These are phyloP conservation scores for Tanypteryx hageni DNA, from an alignment of 2,888 invertebrate genomes.

Conservation along the genomic window DNA sequence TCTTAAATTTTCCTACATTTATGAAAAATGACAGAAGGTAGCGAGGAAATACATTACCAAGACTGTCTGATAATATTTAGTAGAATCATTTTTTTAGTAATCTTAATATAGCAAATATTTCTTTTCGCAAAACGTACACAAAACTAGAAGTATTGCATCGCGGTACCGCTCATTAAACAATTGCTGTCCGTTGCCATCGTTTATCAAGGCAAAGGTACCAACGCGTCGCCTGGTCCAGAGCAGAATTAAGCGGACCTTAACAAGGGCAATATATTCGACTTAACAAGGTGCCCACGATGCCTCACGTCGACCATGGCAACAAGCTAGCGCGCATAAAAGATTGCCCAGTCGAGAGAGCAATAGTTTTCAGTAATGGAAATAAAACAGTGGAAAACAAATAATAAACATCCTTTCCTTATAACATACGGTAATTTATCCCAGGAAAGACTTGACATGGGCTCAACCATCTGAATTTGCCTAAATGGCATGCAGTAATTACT, in stretches of 20 bases:
- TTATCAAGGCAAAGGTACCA: conserved; percentile 32
- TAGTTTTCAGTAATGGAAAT: background rate
- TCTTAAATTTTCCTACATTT: no score
- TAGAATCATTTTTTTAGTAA: no score
- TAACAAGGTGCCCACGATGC: conserved; percentile 12
- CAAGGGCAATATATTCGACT: conserved; percentile 29
- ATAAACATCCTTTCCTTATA: no score
- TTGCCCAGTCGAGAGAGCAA: background rate
- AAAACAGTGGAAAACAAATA: no score
- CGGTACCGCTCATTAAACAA: background rate
- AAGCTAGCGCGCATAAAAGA: background rate
- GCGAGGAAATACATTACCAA: no score
- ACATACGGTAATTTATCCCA: no score
- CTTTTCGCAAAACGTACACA: background rate
- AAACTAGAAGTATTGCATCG: background rate
- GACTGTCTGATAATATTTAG: no score
- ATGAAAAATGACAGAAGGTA: no score
- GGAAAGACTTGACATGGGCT: no score
- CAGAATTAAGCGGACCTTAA: conserved; percentile 17
- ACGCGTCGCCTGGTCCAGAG: conserved; percentile 11
- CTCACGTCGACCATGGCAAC: conserved; percentile 10
- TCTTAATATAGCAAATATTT: background rate
- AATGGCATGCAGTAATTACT: no score
- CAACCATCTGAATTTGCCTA: no score
- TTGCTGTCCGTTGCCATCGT: background rate